A percentile compares a stretch with the other conserved stretches of the same genome.
These are phyloP conservation scores for Falco punctatus DNA, from an alignment of 2,113 vertebrate genomes.

Conservation along the genomic window DNA sequence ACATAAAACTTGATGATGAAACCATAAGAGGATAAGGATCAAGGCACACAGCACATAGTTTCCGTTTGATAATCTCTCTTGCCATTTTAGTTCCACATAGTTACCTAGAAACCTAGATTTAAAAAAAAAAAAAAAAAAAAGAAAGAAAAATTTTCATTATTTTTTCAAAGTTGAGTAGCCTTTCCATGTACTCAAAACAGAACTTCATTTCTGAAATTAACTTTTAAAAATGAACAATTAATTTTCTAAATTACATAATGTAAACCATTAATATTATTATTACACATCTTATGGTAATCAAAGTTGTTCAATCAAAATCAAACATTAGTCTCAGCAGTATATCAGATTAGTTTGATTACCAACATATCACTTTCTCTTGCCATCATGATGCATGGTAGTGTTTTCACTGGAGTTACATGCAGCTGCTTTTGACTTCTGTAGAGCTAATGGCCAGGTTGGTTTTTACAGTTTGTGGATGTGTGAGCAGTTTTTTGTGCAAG, in stretches of 20 bases:
- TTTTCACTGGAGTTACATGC: background rate
- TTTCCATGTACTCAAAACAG: background rate
- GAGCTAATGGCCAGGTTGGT: background rate
- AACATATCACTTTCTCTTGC: background rate
- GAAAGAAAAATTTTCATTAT: background rate
- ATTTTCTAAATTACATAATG: background rate
- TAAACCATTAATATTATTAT: background rate
- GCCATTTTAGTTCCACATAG: background rate
- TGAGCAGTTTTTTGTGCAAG: background rate
- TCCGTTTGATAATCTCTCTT: background rate
- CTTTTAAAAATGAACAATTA: fast-evolving
- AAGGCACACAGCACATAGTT: background rate
- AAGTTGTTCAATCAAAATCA: background rate
- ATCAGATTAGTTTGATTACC: background rate
- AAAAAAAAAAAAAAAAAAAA: background rate
- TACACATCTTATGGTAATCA: background rate
- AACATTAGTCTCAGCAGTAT: background rate
- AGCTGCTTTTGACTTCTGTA: background rate
- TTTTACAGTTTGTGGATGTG: background rate
- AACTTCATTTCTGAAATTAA: background rate
- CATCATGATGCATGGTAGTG: background rate
- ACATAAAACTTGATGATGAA: background rate
- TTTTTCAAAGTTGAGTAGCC: background rate
- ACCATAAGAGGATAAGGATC: background rate
- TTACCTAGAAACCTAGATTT: background rate